A percentile compares a stretch with the other conserved stretches of the same genome.
phyloP scores from a whole-genome alignment of 2,888 invertebrate genomes.

The Drosophila lutescens region DNA sequence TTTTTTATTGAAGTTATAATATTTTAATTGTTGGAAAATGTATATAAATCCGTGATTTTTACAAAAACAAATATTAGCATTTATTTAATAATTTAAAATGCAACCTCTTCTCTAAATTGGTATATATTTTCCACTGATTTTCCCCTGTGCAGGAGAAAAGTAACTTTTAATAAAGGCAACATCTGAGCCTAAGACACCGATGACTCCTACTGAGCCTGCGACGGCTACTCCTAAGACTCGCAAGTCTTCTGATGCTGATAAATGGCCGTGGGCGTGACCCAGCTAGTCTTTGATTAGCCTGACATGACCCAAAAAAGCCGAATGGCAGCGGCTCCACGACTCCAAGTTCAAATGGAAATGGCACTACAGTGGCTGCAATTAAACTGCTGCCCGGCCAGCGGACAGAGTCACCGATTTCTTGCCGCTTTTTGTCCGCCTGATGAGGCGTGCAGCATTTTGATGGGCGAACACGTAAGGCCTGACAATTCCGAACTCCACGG shows the following conservation, averaged over 20 bases:
- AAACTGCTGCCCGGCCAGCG: slow-evolving; percentile 59
- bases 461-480: slow-evolving; percentile 75
- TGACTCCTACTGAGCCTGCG: slow-evolving; percentile 30
- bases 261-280: slow-evolving; percentile 72
- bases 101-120: no score
- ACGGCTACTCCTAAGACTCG: slow-evolving; percentile 13
- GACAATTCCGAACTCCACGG: slow-evolving; percentile 51
- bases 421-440: slow-evolving; percentile 35
- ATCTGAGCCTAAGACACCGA: slow-evolving; percentile 50
- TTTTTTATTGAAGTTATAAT: no score
- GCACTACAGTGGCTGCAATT: slow-evolving; percentile 68
- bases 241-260: slow-evolving; percentile 56
- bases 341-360: slow-evolving; percentile 74
- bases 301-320: slow-evolving; percentile 72
- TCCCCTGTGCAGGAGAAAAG: slow-evolving; percentile 14
- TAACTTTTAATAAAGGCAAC: slow-evolving; percentile 70
- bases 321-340: slow-evolving; percentile 43
- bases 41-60: no score
- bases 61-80: no score
- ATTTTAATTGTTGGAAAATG: no score
- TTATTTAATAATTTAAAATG: no score
- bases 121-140: not conserved
- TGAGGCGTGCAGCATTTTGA: slow-evolving; percentile 75
- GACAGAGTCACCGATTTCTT: slow-evolving; percentile 34
- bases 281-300: slow-evolving; percentile 65